phyloP scores from a whole-genome alignment of 2,888 invertebrate species.

The Ctenicera cuprea region DNA sequence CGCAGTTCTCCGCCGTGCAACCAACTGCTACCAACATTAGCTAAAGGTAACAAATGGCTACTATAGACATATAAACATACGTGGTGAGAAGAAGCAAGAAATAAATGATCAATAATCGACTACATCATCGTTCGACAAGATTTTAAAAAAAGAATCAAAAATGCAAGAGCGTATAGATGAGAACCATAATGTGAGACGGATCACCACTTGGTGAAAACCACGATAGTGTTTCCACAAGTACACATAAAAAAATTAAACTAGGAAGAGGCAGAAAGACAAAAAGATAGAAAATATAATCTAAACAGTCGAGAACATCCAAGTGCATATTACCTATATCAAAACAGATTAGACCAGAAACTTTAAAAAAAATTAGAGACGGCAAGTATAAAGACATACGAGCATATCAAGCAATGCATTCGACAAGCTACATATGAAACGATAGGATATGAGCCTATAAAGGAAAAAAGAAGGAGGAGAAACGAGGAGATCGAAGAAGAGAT shows the following conservation, averaged over 20 bases:
- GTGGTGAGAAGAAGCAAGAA: slow-evolving; percentile 6
- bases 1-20: too few species aligned
- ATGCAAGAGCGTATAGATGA: slow-evolving; percentile 23
- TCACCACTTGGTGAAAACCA: too few species aligned
- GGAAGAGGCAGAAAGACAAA: slow-evolving; percentile 10
- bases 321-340: slow-evolving; percentile 1
- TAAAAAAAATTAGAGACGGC: not conserved
- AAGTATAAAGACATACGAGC: not conserved
- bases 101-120: slow-evolving; percentile 7
- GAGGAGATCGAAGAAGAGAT: slow-evolving; percentile 11
- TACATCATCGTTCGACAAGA: too few species aligned
- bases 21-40: too few species aligned
- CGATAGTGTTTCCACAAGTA: slow-evolving; percentile 26
- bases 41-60: not conserved
- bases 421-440: too few species aligned
- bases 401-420: slow-evolving; percentile 11
- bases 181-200: slow-evolving; percentile 9
- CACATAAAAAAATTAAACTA: slow-evolving; percentile 16
- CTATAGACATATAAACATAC: not conserved
- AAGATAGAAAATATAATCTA: slow-evolving; percentile 8
- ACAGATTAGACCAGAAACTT: slow-evolving; percentile 16
- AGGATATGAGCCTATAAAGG: slow-evolving; percentile 7
- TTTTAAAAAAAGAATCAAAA: slow-evolving; percentile 5
- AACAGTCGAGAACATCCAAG: slow-evolving; percentile 12
- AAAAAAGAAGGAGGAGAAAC: slow-evolving; percentile 8